phyloP scores from a whole-genome alignment of 2,113 vertebrate genomes.

The Boleophthalmus pectinirostris region DNA sequence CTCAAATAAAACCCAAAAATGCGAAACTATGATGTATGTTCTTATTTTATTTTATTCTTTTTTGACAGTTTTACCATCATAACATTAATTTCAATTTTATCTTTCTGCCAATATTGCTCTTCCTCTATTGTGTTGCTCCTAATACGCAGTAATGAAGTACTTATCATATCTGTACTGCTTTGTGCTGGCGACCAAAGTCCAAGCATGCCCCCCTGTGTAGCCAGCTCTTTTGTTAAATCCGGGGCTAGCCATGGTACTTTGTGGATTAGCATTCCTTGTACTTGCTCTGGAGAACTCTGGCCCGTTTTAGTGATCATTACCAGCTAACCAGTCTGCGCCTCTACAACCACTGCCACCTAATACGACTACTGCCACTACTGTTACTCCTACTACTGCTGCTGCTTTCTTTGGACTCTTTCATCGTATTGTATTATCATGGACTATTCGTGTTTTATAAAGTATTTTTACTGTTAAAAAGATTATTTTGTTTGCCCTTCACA shows the following conservation, averaged over 20 bases:
- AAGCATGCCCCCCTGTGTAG: slow-evolving; percentile 34
- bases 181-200: slow-evolving; percentile 14
- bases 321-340: slow-evolving; percentile 57
- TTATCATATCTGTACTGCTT: slow-evolving; percentile 42
- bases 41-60: too few relatives aligned
- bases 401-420: not conserved
- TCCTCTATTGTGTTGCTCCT: slow-evolving; percentile 28
- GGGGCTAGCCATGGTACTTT: slow-evolving; percentile 59
- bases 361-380: slow-evolving; percentile 7
- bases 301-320: slow-evolving; percentile 67
- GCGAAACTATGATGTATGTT: too few relatives aligned
- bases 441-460: too few relatives aligned
- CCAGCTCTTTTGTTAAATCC: slow-evolving; percentile 43
- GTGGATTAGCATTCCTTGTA: slow-evolving; percentile 75
- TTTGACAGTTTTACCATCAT: too few relatives aligned
- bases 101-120: too few relatives aligned
- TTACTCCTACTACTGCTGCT: not conserved
- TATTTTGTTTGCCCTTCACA: too few relatives aligned
- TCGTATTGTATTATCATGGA: too few relatives aligned
- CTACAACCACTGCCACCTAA: slow-evolving; percentile 18
- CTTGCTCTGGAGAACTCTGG: slow-evolving; percentile 67
- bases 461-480: too few relatives aligned
- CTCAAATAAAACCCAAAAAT: too few relatives aligned
- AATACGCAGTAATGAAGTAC: slow-evolving; percentile 60
- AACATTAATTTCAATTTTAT: too few relatives aligned